A percentile compares a stretch with the other conserved stretches of the same genome.
Conservation (phyloP, 37 sponge, comb jelly and placozoan genomes). For the Chondrosia reniformis region DNA sequence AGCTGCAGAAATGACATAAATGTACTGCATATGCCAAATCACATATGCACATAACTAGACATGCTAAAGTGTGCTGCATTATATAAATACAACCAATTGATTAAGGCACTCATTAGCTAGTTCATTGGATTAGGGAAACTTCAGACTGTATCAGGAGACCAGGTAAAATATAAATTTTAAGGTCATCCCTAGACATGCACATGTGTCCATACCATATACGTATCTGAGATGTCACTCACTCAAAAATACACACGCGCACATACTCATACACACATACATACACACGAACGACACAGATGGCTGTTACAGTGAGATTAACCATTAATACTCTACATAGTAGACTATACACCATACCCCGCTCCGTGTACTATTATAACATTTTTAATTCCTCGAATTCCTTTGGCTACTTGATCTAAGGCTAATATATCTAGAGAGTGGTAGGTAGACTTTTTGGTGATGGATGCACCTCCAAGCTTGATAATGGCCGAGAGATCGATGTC, state of each 20-base stretch:
- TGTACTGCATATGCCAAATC: background rate
- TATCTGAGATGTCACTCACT: background rate
- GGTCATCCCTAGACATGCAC: background rate
- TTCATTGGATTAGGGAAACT: no score
- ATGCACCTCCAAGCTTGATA: constrained; percentile 17
- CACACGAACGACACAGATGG: background rate
- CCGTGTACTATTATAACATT: constrained; percentile 13
- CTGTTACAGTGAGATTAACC: background rate
- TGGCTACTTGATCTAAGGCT: background rate
- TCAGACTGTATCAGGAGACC: no score
- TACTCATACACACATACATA: background rate
- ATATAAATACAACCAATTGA: no score
- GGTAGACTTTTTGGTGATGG: constrained; percentile 8
- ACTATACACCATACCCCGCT: background rate
- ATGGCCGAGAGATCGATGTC: no score
- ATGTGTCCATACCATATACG: no score
- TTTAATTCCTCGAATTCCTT: background rate
- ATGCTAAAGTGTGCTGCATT: background rate
- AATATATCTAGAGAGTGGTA: background rate
- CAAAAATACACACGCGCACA: background rate
- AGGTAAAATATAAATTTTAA: no score
- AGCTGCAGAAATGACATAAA: background rate
- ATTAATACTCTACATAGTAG: background rate
- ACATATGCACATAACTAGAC: background rate
- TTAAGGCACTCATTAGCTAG: no score